A percentile compares a stretch with the other conserved stretches of the same genome.
Conservation (phyloP, 2,113 vertebrate species). For the Agapornis roseicollis region DNA sequence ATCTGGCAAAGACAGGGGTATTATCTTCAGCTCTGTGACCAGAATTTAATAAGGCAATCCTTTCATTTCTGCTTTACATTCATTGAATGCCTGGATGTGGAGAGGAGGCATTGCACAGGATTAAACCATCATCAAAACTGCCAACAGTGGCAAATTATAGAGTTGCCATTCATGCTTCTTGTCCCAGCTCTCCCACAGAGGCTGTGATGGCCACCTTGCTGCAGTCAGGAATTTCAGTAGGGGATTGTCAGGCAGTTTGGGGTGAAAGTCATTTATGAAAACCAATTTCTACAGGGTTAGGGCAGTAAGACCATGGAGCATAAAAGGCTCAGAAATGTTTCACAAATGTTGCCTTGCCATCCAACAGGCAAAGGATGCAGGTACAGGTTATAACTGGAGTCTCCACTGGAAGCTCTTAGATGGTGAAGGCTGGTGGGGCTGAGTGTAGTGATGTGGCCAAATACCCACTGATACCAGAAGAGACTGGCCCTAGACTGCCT, state of each 20-base stretch:
- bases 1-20: background rate
- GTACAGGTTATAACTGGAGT: background rate
- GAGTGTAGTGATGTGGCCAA: background rate
- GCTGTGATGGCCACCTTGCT: background rate
- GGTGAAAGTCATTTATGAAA: background rate
- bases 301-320: background rate
- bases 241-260: background rate
- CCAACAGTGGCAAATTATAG: background rate
- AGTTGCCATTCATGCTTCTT: background rate
- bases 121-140: background rate
- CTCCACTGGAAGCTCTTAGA: background rate
- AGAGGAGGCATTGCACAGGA: background rate
- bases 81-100: background rate
- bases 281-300: background rate
- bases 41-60: conserved; percentile 12
- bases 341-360: background rate
- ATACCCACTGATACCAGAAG: background rate
- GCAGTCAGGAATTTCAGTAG: background rate
- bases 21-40: conserved; percentile 9
- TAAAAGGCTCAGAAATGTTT: background rate
- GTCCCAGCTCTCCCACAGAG: background rate
- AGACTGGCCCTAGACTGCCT: background rate
- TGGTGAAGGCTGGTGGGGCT: background rate
- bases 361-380: background rate
- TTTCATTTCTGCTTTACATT: conserved; percentile 14